Evolutionary conservation across 2,888 invertebrate species (phyloP).

Genomic region (Ischnus inquisitorius): DNA sequence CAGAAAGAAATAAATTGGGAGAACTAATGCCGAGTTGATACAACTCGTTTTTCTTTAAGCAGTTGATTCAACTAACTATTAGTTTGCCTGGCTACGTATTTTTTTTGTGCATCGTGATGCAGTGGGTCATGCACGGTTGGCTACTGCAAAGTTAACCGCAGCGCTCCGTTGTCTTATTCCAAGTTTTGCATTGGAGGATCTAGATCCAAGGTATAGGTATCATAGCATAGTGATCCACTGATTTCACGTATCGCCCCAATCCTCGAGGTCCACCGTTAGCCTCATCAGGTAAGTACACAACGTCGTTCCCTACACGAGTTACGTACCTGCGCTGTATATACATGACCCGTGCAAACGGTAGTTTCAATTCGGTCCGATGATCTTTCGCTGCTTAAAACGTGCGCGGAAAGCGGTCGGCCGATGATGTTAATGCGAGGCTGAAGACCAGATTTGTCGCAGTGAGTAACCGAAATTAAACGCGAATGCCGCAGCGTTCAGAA

Average conservation of each 20-base stretch:
- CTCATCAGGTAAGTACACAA: slow-evolving; percentile 56
- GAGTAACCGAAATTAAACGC: slow-evolving; percentile 23
- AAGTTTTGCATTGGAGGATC: slow-evolving; percentile 28
- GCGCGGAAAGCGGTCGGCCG: neutral
- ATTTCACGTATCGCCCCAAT: slow-evolving; percentile 2
- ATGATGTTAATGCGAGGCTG: slow-evolving; percentile 29
- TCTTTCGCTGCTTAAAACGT: slow-evolving; percentile 24
- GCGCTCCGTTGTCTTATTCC: slow-evolving; percentile 7
- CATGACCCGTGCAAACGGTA: slow-evolving; percentile 20
- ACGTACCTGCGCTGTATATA: slow-evolving; percentile 6
- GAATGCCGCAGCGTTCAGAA: neutral
- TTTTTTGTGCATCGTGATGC: slow-evolving; percentile 6
- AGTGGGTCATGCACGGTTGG: slow-evolving; percentile 12
- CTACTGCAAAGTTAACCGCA: slow-evolving; percentile 29
- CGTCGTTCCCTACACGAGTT: slow-evolving; percentile 40
- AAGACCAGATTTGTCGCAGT: slow-evolving; percentile 34
- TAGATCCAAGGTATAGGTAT: neutral
- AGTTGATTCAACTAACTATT: no score
- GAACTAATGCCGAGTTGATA: no score
- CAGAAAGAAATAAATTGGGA: neutral
- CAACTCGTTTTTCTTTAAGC: no score
- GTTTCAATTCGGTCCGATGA: slow-evolving; percentile 27
- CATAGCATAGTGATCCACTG: slow-evolving; percentile 9
- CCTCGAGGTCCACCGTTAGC: slow-evolving; percentile 33
- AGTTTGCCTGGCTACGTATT: no score